Conservation (phyloP, 2,113 vertebrate species). For the Equus przewalskii region DNA sequence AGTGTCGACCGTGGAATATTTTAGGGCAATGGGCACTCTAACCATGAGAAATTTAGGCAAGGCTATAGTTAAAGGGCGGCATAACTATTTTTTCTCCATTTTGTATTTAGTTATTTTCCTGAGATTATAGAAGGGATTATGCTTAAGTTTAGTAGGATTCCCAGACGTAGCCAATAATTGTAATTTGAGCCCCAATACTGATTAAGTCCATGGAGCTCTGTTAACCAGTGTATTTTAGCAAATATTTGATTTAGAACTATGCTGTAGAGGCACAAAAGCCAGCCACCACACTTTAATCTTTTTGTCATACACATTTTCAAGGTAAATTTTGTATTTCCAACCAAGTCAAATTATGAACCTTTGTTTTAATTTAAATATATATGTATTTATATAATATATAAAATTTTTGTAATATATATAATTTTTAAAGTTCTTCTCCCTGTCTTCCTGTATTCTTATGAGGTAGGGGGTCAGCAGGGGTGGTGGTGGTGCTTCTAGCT, state of each 20-base stretch:
- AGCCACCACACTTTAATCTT: neutral
- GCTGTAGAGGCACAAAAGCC: neutral
- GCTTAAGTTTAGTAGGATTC: neutral
- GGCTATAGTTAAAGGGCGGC: too few species aligned
- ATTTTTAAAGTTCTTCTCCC: neutral
- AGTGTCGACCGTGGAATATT: neutral
- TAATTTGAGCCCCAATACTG: neutral
- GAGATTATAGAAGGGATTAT: neutral
- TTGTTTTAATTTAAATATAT: neutral
- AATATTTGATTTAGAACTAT: neutral
- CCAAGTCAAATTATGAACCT: neutral
- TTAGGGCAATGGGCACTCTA: neutral
- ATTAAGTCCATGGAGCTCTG: neutral
- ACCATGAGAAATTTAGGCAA: neutral
- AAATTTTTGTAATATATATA: neutral
- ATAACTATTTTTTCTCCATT: neutral
- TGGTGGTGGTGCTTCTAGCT: neutral
- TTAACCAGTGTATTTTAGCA: neutral
- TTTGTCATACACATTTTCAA: neutral
- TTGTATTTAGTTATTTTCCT: neutral
- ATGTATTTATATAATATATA: neutral
- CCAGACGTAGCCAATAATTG: neutral
- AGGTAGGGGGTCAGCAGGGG: too few species aligned
- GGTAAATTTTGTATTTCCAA: neutral
- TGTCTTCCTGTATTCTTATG: neutral